Evolutionary conservation across 2,113 vertebrate genomes (phyloP).

Genomic region (Pterophyllum scalare): DNA sequence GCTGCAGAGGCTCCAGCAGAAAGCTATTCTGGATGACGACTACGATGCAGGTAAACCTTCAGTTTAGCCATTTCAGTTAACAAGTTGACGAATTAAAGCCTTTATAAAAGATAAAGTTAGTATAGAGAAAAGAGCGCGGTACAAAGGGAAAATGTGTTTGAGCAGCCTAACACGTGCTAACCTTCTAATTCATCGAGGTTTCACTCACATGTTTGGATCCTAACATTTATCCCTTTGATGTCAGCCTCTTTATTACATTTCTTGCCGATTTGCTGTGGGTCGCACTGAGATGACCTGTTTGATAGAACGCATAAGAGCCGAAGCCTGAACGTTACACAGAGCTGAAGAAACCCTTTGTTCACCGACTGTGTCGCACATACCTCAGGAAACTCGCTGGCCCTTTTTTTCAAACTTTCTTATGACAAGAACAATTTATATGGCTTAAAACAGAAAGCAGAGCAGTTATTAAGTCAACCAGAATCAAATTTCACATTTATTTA

Average conservation of each 20-base stretch:
- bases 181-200: not conserved
- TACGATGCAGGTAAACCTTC: constrained; percentile 86
- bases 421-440: not conserved
- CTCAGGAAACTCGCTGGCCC: too few species aligned
- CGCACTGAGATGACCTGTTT: constrained; percentile 2
- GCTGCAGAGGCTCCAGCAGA: constrained; percentile 88
- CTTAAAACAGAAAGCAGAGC: not conserved
- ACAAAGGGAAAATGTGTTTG: not conserved
- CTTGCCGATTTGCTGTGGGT: constrained; percentile 11
- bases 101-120: not conserved
- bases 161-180: not conserved
- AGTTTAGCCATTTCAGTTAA: not conserved
- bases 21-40: constrained; percentile 88
- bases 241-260: constrained; percentile 33
- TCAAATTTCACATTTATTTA: not conserved
- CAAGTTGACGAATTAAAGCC: not conserved
- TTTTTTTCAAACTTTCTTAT: not conserved
- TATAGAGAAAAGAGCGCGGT: not conserved
- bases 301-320: constrained; percentile 2
- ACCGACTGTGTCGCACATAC: not conserved
- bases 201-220: not conserved
- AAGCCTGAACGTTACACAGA: not conserved
- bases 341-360: not conserved
- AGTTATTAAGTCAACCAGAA: not conserved
- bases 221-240: not conserved